phyloP scores from a whole-genome alignment of 2,797 vertebrate genomes.

The Spinus pinus region DNA sequence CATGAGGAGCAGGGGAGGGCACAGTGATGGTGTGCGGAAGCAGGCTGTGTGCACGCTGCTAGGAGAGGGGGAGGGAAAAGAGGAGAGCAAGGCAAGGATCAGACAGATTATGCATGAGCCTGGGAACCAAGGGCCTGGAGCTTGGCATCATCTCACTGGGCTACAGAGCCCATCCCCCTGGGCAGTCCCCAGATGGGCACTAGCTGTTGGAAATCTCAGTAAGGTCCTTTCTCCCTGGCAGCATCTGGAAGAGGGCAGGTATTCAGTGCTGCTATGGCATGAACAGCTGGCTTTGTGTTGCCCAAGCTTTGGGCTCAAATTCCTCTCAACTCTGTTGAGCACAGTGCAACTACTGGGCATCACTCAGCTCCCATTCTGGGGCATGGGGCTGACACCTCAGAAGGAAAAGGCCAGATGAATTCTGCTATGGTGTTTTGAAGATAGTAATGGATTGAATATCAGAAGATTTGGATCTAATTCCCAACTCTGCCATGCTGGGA shows the following conservation, averaged over 20 bases:
- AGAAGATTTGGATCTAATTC: neutral
- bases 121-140: neutral
- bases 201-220: neutral
- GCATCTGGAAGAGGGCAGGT: neutral
- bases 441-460: neutral
- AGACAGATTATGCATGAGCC: neutral
- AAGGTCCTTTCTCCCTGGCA: neutral
- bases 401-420: neutral
- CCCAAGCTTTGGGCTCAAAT: neutral
- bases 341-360: neutral
- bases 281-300: neutral
- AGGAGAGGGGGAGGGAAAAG: neutral
- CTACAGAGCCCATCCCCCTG: neutral
- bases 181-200: neutral
- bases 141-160: neutral
- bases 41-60: neutral
- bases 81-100: neutral
- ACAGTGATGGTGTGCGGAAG: constrained; percentile 14
- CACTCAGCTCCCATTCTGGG: neutral
- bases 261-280: neutral
- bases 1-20: constrained; percentile 52
- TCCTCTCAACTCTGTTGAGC: neutral
- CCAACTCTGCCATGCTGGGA: neutral
- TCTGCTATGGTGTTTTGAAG: neutral
- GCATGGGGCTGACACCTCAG: neutral